Evolutionary conservation across 2,888 invertebrate genomes (phyloP), one percentile per base, ranked within the genome.

Genomic region (Euclidia mi): DNA sequence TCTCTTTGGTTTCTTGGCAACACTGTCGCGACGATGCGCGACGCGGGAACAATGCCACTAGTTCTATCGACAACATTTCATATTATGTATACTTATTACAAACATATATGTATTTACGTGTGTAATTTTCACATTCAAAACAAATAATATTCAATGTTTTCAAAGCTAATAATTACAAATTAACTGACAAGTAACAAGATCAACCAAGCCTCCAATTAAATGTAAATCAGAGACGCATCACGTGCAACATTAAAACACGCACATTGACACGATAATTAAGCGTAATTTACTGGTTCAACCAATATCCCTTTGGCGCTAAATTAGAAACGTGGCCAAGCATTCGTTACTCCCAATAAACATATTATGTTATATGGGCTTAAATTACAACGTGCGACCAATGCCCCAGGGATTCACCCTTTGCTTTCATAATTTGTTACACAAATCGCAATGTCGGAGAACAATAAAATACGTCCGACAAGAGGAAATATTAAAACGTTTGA

Each of bases 351-450:
- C 45, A 56, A 65, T 62, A 59, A 60, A 65, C 38, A 20, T 40
- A 32, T 56, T 48, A 48, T 56, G 35, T 50, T 45, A 56, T 61
- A 56, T 14, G 31, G 40, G 38, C 41, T 56, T 51, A 56, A 72
- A 68, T 60, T 50, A 73, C 56, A 58, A 35, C 37, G 31, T 35
- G 40, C 40, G 31, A 18, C 15, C 10, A 14, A 6, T n/a, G 15
- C 28, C 68, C 38, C 3, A 34, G 20, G 49, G 52, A 37, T 34
- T 12, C 15, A 38, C 50, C 40, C 34, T 35, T 47, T 40, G 18
- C 35, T 29, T 25, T 50, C 41, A 52, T 47, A 62, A 74, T 72
- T 70, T 62, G 48, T 52, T 49, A 57, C 44, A 44, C 44, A 51
- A 72, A 71, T 56, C 57, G 56, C 38, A 32, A 49, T 48, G 42